phyloP scores from a whole-genome alignment of 1,140 invertebrate genomes.

The Hyles vespertilio region DNA sequence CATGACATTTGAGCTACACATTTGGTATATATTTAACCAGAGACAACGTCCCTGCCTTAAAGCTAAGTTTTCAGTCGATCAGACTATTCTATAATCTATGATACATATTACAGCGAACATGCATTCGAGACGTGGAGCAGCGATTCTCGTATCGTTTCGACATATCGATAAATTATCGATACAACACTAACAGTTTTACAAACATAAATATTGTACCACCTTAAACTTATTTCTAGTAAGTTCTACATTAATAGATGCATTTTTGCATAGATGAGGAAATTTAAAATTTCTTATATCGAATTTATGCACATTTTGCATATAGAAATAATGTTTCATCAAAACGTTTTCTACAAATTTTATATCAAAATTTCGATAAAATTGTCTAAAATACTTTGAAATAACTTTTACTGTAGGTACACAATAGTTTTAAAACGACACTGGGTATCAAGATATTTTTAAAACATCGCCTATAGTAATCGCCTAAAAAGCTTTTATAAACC shows the following conservation, averaged over 20 bases:
- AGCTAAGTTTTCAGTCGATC: slow-evolving; percentile 40
- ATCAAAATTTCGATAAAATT: too few relatives aligned
- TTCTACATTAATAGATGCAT: too few relatives aligned
- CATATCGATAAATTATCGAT: too few relatives aligned
- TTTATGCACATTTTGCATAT: not conserved
- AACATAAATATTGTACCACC: too few relatives aligned
- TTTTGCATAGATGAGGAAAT: not conserved
- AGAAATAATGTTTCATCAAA: too few relatives aligned
- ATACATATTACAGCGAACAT: too few relatives aligned
- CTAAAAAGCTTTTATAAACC: too few relatives aligned
- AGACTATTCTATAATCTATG: slow-evolving; percentile 9
- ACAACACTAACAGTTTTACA: too few relatives aligned
- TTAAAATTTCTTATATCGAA: not conserved
- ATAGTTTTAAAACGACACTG: not conserved
- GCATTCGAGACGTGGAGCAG: too few relatives aligned
- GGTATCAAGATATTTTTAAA: not conserved
- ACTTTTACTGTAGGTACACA: not conserved
- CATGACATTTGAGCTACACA: slow-evolving; percentile 48
- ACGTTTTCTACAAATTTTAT: too few relatives aligned
- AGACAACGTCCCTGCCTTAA: slow-evolving; percentile 49
- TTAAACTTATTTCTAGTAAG: too few relatives aligned
- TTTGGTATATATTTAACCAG: slow-evolving; percentile 42
- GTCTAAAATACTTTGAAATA: not conserved
- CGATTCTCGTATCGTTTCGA: too few relatives aligned
- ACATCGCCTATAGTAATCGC: not conserved